phyloP scores from a whole-genome alignment of 2,113 vertebrate species.

The Arenaria interpres region DNA sequence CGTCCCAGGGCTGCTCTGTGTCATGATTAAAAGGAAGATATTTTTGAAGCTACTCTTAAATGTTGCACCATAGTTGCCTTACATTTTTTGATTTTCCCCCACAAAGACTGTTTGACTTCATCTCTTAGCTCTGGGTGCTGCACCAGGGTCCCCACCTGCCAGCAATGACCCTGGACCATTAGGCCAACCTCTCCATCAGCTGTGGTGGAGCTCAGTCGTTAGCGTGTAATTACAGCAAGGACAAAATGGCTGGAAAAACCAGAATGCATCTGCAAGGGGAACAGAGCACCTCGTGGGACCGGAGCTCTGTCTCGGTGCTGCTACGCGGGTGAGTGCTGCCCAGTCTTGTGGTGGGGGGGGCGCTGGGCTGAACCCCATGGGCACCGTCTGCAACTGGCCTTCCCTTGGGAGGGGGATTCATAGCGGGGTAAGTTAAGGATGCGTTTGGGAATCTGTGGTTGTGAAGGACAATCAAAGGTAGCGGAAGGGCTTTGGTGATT shows the following conservation, averaged over 20 bases:
- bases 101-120: rapidly evolving
- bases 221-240: not conserved
- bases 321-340: not conserved
- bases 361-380: rapidly evolving
- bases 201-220: rapidly evolving
- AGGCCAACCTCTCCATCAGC: not conserved
- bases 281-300: rapidly evolving
- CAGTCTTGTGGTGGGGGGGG: rapidly evolving
- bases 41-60: not conserved
- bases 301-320: rapidly evolving
- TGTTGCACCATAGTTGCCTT: not conserved
- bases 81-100: rapidly evolving
- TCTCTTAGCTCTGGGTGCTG: not conserved
- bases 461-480: not conserved
- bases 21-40: rapidly evolving
- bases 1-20: not conserved
- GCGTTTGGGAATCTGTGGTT: rapidly evolving
- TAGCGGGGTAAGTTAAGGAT: rapidly evolving
- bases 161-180: rapidly evolving
- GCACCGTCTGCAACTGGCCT: not conserved
- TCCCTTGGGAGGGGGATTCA: rapidly evolving
- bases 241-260: not conserved
- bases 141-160: rapidly evolving
- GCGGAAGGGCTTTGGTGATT: not conserved
- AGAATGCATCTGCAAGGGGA: rapidly evolving